A percentile compares a stretch with the other conserved stretches of the same genome.
These are phyloP conservation scores for Dinoponera quadriceps DNA, from an alignment of 1,140 invertebrate genomes.

Conservation along the genomic window DNA sequence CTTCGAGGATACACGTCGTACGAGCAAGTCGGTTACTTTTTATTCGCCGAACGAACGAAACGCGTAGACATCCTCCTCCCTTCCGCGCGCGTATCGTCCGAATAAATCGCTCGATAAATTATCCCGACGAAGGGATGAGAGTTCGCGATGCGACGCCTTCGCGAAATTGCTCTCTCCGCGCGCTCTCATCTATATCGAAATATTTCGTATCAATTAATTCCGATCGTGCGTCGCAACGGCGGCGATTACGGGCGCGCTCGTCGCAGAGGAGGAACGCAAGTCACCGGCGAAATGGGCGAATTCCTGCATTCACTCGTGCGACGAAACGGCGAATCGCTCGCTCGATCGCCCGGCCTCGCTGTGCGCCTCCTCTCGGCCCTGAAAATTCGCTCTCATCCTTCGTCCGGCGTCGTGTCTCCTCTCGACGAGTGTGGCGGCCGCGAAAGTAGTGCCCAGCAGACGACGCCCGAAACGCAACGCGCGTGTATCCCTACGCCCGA, in stretches of 20 bases:
- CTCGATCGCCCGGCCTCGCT: neutral
- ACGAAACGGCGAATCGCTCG: neutral
- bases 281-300: neutral
- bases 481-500: slow-evolving; percentile 63
- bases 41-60: no score
- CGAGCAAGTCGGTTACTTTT: no score
- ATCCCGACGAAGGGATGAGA: no score
- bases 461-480: slow-evolving; percentile 63
- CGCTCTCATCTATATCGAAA: no score
- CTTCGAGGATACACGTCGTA: slow-evolving; percentile 34
- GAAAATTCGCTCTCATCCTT: slow-evolving; percentile 52
- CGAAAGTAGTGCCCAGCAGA: slow-evolving; percentile 70
- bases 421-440: slow-evolving; percentile 22
- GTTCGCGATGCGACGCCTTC: no score
- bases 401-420: slow-evolving; percentile 1
- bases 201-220: no score
- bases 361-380: neutral
- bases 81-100: no score
- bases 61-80: no score
- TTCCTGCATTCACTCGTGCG: neutral
- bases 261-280: neutral
- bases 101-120: no score
- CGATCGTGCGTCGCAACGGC: no score
- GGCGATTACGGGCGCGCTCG: no score
- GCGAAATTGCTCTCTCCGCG: no score